Evolutionary conservation across 2,888 invertebrate species (phyloP), one percentile per base, ranked within the genome.

Genomic region (Augiades crinisus): DNA sequence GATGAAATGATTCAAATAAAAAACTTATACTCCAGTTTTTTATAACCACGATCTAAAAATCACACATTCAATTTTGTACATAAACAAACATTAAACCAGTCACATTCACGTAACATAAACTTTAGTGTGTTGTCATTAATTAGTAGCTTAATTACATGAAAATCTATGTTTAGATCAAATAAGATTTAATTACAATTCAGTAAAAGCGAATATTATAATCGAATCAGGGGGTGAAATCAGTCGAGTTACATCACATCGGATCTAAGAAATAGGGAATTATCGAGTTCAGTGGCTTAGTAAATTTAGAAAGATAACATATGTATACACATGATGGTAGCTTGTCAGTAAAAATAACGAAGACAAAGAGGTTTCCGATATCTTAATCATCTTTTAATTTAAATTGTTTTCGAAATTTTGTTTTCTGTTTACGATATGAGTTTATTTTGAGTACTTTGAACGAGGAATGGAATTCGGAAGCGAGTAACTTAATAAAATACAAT

Each of bases 191-290:
- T n/a, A 30, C 13, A 17, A 38, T 22, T 37, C 10, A 6, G 17
- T 6, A 10, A 2, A 14, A 14, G 12, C 21, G 5, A 24, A 8
- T 37, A 38, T 31, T 40, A 38, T 38, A 47, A 31, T 33, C 33
- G 12, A 41, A 33, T 17, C 12, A 33, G n/a, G 17, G 45, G 21
- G 33, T 51, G 19, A 55, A 50, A 53, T 54, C 56, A 50, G 41
- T 31, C 21, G 34, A 44, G 37, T 51, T 34, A 36, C 10, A 14
- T 37, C 45, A 54, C 10, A 14, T 37, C 45, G 53, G 27, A 41
- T 52, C 43, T 53, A 50, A 46, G 54, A 57, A 47, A 47, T 37
- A 52, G 55, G 41, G 40, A 57, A 57, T 57, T 57, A 57, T 55
- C 47, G 14, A 47, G 57, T 51, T 60, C 56, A 60, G 31, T 57